Conservation (phyloP, 92 coral and sea anemone species). For the Porites rus region DNA sequence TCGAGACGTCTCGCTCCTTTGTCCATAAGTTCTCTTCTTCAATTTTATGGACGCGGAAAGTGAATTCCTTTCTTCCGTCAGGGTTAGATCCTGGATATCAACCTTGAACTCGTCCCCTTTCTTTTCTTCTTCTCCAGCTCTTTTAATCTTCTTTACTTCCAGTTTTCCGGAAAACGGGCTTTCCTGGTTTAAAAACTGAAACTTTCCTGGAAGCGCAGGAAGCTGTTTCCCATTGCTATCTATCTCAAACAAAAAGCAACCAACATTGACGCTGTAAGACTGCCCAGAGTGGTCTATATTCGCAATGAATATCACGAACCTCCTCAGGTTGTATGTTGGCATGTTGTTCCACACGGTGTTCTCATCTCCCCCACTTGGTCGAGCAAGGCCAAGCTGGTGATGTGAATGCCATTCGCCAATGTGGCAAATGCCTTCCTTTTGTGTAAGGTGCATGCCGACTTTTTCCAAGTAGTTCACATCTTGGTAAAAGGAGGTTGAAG, state of each 20-base stretch:
- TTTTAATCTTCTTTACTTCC: background rate
- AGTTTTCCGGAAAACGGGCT: constrained; percentile 38
- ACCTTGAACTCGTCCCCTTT: background rate
- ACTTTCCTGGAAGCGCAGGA: constrained; percentile 56
- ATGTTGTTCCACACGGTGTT: constrained; percentile 91
- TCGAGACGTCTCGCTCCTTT: background rate
- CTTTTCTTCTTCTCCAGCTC: constrained; percentile 1
- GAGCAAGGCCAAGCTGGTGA: constrained; percentile 73
- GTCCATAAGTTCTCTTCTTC: background rate
- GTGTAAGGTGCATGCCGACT: constrained; percentile 73
- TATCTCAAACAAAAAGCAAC: constrained; percentile 75
- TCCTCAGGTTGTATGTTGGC: constrained; percentile 70
- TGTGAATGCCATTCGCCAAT: constrained; percentile 99
- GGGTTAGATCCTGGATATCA: background rate
- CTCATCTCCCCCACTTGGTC: constrained; percentile 91
- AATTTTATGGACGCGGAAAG: background rate
- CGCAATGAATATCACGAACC: constrained; percentile 86
- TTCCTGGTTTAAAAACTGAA: constrained; percentile 30
- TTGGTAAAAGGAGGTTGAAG: constrained; percentile 77
- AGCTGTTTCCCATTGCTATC: constrained; percentile 27
- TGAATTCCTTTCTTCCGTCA: background rate
- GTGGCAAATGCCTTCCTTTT: constrained; percentile 84
- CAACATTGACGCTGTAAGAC: constrained; percentile 25
- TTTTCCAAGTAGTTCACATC: constrained; percentile 77
- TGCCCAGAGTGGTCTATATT: constrained; percentile 37